phyloP scores from a whole-genome alignment of 2,113 vertebrate genomes.

The Caranx ignobilis region DNA sequence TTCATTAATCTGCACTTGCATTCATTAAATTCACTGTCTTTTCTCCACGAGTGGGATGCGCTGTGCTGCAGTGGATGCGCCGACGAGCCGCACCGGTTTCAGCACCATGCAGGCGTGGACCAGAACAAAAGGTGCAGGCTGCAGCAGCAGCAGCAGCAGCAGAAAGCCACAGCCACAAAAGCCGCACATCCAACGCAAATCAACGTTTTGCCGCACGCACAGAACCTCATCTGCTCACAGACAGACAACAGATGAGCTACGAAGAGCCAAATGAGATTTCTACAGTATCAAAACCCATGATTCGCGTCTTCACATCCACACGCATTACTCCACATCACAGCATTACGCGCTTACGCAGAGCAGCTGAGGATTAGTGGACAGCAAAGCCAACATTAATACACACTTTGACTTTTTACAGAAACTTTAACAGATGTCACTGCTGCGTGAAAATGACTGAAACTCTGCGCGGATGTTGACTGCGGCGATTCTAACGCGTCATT shows the following conservation, averaged over 20 bases:
- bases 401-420: background rate
- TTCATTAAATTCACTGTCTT: background rate
- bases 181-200: background rate
- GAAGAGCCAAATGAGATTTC: background rate
- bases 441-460: background rate
- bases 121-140: constrained; percentile 80
- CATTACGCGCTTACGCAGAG: constrained; percentile 1
- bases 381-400: background rate
- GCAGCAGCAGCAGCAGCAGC: constrained; percentile 35
- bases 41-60: background rate
- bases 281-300: background rate
- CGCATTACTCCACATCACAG: constrained; percentile 40
- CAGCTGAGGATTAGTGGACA: constrained; percentile 37
- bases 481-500: background rate
- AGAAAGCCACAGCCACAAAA: background rate
- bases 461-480: too few relatives aligned
- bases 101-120: constrained; percentile 82
- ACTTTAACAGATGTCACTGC: constrained; percentile 26
- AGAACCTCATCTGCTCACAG: background rate
- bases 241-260: background rate
- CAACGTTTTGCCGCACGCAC: background rate
- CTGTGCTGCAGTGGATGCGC: constrained; percentile 23
- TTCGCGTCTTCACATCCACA: background rate
- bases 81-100: constrained; percentile 57
- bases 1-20: background rate